Evolutionary conservation across 2,113 vertebrate genomes (phyloP).

Genomic region (Caranx ignobilis): DNA sequence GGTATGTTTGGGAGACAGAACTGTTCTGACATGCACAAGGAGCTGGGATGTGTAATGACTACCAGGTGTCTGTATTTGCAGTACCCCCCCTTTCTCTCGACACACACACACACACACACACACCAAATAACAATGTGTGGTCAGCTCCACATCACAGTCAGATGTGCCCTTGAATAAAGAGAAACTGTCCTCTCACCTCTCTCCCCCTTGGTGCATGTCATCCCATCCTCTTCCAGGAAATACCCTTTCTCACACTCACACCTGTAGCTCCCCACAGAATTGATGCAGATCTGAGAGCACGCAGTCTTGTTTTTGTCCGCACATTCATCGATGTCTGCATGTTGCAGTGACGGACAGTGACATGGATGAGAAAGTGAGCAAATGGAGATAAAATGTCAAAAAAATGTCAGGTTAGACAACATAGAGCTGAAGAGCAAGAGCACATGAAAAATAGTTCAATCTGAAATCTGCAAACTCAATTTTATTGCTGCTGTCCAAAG

Average conservation of each 20-base stretch:
- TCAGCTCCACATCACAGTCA: slow-evolving; percentile 50
- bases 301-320: slow-evolving; percentile 85
- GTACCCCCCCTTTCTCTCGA: slow-evolving; percentile 13
- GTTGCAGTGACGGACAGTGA: slow-evolving; percentile 16
- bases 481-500: background rate
- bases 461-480: background rate
- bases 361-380: slow-evolving; percentile 1
- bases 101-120: slow-evolving; percentile 24
- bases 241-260: slow-evolving; percentile 92
- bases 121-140: slow-evolving; percentile 21
- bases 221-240: slow-evolving; percentile 89
- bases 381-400: background rate
- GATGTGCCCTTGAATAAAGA: slow-evolving; percentile 46
- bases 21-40: slow-evolving; percentile 69
- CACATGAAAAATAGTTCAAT: background rate
- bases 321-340: slow-evolving; percentile 93
- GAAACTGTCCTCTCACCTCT: slow-evolving; percentile 83
- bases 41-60: slow-evolving; percentile 75
- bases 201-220: slow-evolving; percentile 90
- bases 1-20: slow-evolving; percentile 55
- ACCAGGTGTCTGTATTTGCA: slow-evolving; percentile 74
- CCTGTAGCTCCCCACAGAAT: slow-evolving; percentile 92
- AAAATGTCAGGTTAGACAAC: background rate
- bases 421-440: background rate
- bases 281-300: slow-evolving; percentile 93